Base-by-base conservation (phyloP, 2,113 vertebrate species). In the Barbus barbus region DNA sequence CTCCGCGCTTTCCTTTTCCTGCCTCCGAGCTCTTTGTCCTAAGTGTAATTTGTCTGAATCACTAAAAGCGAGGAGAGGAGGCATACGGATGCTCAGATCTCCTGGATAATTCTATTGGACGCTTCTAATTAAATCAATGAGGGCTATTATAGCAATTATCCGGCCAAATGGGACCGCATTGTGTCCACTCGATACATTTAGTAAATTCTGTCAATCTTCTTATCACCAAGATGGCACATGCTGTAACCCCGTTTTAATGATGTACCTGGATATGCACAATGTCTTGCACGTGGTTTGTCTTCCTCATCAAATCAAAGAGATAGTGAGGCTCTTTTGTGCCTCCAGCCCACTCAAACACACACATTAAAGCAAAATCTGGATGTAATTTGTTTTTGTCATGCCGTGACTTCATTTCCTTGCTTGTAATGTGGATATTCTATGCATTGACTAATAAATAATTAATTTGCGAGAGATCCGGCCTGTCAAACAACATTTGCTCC, bases 141-240 rank as follows among this genome's bases (percentile, higher is more conserved):
- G 90, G 89, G 92, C 89, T 94, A 95, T 95, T 94, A 95, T 90
- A 92, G 93, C 91, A 94, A 94, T 94, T 95, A 94, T 91, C 90
- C 83, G 26, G 60, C 80, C 90, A 92, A 94, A 94, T 94, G 89
- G 92, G 91, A 24, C 86, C 1, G 83, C 90, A 91, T 94, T 94
- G 93, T 94, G 91, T 41, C 73, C 81, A 22, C 92, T 92, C 90
- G 91, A 93, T 93, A 91, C 92, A 91, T 92, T 94, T 91, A 92
- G 92, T 91, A 92, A 91, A 92, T 89, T 90, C 90, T 86, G 87
- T 85, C 4, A 89, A 83, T 87, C 61, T 85, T 83, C 90, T 84
- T 83, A 92, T 90, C 89, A 82, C 85, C 24, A 79, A 80, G 85
- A 88, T 85, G 87, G 86, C 80, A 81, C 18, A 81, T 36, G 82